phyloP scores from a whole-genome alignment of 2,888 invertebrate genomes.

The Cantharis lateralis region DNA sequence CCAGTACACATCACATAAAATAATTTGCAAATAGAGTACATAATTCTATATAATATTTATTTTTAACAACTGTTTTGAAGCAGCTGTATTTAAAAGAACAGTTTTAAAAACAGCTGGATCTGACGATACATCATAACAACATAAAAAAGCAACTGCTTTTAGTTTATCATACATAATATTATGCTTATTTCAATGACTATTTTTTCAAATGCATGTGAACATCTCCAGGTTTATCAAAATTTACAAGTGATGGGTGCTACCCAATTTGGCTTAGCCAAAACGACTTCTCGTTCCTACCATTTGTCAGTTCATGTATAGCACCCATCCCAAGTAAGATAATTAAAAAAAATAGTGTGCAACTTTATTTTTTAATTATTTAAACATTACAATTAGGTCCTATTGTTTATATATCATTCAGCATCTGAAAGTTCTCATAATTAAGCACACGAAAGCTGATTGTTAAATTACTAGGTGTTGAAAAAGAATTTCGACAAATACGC shows the following conservation, averaged over 20 bases:
- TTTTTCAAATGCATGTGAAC: neutral
- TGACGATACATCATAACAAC: neutral
- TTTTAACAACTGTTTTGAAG: constrained; percentile 7
- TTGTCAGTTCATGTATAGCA: too few relatives aligned
- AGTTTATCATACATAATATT: neutral
- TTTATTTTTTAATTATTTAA: neutral
- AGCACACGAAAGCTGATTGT: neutral
- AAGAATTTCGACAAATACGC: neutral
- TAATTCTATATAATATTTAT: constrained; percentile 1
- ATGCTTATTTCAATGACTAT: neutral
- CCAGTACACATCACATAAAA: neutral
- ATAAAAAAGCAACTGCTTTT: constrained; percentile 1
- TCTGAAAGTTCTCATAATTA: neutral
- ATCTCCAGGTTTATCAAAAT: neutral
- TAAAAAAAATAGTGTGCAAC: neutral
- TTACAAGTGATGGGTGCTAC: neutral
- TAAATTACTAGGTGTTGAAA: neutral
- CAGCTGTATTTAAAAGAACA: constrained; percentile 9
- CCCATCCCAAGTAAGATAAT: neutral
- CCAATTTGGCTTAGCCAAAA: neutral
- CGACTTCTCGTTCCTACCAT: neutral
- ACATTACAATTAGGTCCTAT: neutral
- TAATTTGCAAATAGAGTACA: neutral
- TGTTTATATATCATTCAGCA: neutral
- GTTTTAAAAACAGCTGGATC: constrained; percentile 10